Conservation (phyloP, 2,113 vertebrate genomes). For the Tamias sibiricus region DNA sequence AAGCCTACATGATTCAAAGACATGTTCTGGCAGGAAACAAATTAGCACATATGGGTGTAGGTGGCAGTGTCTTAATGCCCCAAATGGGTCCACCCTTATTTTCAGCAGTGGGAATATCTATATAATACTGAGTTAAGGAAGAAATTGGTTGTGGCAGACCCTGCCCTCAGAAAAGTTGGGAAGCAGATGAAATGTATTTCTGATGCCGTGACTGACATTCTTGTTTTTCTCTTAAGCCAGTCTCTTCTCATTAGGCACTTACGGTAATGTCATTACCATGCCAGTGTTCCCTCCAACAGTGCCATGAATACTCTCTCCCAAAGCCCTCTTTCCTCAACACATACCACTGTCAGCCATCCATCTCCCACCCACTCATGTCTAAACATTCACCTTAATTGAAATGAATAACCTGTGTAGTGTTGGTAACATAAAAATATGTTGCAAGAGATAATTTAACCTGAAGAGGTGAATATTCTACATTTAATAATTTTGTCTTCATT, state of each 20-base stretch:
- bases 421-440: neutral
- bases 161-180: neutral
- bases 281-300: neutral
- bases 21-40: constrained; percentile 75
- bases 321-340: neutral
- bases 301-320: neutral
- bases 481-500: neutral
- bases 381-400: neutral
- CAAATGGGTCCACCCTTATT: constrained; percentile 64
- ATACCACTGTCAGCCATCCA: neutral
- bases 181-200: neutral
- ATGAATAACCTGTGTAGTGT: neutral
- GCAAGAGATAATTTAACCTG: neutral
- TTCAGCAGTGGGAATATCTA: constrained; percentile 52
- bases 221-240: neutral
- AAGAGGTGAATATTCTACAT: neutral
- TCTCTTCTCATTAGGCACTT: neutral
- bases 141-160: neutral
- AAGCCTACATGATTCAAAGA: constrained; percentile 68
- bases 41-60: constrained; percentile 74
- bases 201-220: neutral
- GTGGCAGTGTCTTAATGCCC: constrained; percentile 68
- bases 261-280: neutral
- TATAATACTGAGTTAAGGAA: constrained; percentile 38
- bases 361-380: neutral